Evolutionary conservation across 2,113 vertebrate genomes (phyloP), one percentile per base, ranked within the genome.

Genomic region (Cheirogaleus medius): DNA sequence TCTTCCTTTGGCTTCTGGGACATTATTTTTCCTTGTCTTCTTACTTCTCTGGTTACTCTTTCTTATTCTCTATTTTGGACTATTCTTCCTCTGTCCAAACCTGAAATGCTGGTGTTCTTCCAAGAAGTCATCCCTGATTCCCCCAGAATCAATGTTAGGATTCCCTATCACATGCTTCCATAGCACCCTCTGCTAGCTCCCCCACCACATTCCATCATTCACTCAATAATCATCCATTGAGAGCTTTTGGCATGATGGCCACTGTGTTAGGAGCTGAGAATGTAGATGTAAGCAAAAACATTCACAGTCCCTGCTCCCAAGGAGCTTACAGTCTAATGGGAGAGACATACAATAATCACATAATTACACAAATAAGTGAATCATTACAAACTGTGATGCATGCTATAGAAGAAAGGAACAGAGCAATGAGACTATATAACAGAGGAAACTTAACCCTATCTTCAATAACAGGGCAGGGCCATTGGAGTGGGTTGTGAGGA

Each of bases 41-140:
- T 95, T 54, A 91, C 42, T 84, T 97, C 60, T 92, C 68, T 92
- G 73, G 23, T 91, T 66, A 86, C 11, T 91, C 68, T 8, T 87
- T 69, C 81, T 95, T 92, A 81, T n/a, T 63, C 68, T 89, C 39
- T 39, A 86, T 80, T 85, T 95, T 96, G 47, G 74, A 88, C 42
- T 87, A 14, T 74, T 85, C 21, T 90, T 97, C 80, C 23, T 95
- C 64, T 95, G 17, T 88, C 64, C 39, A 88, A 78, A 86, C 29
- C 34, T 63, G 71, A 76, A 81, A 83, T 71, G 34, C 37, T 90
- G 15, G 6, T 56, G 23, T 88, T 96, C 20, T 42, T 81, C 66
- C n/a, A 73, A 86, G 64, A 94, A 84, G n/a, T 91, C 25, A 69
- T 91, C 29, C 76, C 68, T 76, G n/a, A 64, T 60, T 95, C 15